A percentile compares a stretch with the other conserved stretches of the same genome.
phyloP scores from a whole-genome alignment of 2,113 vertebrate genomes.

The Pterophyllum scalare region DNA sequence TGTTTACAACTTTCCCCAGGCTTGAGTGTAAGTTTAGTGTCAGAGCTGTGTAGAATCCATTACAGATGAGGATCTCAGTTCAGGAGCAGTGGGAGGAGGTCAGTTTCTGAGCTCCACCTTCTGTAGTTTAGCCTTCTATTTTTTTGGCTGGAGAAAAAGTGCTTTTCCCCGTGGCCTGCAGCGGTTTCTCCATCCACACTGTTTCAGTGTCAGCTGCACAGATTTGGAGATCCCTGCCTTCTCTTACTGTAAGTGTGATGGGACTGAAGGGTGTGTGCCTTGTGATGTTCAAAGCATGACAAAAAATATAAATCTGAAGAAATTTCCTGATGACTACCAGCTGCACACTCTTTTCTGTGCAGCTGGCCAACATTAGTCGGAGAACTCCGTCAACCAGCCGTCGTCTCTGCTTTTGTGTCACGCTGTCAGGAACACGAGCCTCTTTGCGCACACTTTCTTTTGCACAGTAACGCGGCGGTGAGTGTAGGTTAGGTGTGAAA shows the following conservation, averaged over 20 bases:
- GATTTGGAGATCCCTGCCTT: neutral
- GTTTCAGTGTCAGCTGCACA: neutral
- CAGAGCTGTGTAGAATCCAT: neutral
- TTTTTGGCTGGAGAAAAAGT: neutral
- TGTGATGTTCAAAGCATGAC: neutral
- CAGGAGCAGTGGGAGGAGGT: conserved; percentile 14
- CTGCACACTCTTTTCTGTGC: neutral
- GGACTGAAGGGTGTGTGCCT: neutral
- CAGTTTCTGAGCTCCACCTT: neutral
- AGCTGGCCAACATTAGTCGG: neutral
- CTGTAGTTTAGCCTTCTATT: neutral
- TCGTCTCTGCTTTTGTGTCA: neutral
- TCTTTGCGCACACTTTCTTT: neutral
- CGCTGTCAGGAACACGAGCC: neutral
- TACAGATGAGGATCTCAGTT: conserved; percentile 11
- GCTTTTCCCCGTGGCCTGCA: neutral
- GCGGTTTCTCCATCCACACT: neutral
- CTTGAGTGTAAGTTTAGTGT: conserved; percentile 1
- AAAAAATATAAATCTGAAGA: neutral
- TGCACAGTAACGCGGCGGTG: neutral
- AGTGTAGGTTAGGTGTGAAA: rapidly evolving
- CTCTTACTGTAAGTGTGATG: neutral
- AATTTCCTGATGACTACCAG: neutral
- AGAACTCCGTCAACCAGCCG: neutral
- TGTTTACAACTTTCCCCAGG: conserved; percentile 21